Evolutionary conservation across 2,797 vertebrate genomes (phyloP), one percentile per base, ranked within the genome.

Genomic region (Ambastaia sidthimunki): DNA sequence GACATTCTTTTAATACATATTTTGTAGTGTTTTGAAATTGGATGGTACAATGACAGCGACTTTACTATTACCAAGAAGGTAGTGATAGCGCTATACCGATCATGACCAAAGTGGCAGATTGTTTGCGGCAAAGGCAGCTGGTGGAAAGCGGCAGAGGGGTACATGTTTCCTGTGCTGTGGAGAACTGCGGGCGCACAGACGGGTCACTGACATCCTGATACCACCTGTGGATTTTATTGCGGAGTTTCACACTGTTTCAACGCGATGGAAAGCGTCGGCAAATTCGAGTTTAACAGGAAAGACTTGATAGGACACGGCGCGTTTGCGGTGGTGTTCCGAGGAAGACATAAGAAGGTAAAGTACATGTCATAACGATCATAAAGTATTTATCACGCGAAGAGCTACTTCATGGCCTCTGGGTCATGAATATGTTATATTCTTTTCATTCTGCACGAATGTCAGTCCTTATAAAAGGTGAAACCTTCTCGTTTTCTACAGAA

Each of bases 251-350:
- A 55, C 50, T 16, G 21, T 50, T 54, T 2, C 4, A 44, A 63
- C 28, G 25, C 77, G 85, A 96, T 97, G 94, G 97, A 98, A 94
- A 91, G 92, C 37, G 92, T 98, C 86, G 97, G 97, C 79, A 96
- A 94, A 86, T 98, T 96, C 93, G 97, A 98, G 94, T 98, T 98
- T 91, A 97, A 91, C 88, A 94, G 95, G 90, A 98, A 97, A 88
- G 96, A 99, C 89, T 88, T 98, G 82, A 96, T 99, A 86, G 97
- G 97, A 23, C 97, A 98, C 84, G 97, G 97, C 16, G 97, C 97
- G 60, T 98, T 99, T 87, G 98, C 97, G 0, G 96, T 99, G 78
- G 98, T 99, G 85, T 99, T 97, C 89, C 98, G 94, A 93, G 98
- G 98, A 80, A 93, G 96, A 89, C 96, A 97, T 80, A 97, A 94